Evolutionary conservation across 2,113 vertebrate species (phyloP).

Genomic region (Lagopus muta): DNA sequence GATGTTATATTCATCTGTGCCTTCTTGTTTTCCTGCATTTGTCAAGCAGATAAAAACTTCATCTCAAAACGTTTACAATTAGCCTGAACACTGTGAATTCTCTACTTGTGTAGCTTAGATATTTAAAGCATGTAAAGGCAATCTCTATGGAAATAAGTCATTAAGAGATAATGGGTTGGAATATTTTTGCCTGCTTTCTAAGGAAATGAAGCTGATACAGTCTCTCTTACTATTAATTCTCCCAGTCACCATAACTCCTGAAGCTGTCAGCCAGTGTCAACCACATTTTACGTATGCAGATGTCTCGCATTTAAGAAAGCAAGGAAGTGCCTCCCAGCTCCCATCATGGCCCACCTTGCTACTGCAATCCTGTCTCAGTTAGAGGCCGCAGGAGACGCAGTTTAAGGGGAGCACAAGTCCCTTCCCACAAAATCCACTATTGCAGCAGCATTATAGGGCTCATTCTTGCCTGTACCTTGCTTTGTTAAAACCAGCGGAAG

Average conservation of each 20-base stretch:
- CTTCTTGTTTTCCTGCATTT: conserved; percentile 11
- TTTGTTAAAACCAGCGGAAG: not conserved
- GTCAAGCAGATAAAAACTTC: not conserved
- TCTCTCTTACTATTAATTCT: not conserved
- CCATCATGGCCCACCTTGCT: not conserved
- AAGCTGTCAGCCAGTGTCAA: not conserved
- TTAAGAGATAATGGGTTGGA: conserved; percentile 10
- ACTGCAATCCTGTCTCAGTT: not conserved
- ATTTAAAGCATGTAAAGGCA: conserved; percentile 4
- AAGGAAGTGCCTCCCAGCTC: not conserved
- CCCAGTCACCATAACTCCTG: not conserved
- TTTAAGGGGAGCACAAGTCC: not conserved
- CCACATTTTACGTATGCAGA: not conserved
- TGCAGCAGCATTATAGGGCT: not conserved
- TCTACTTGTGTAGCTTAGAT: not conserved
- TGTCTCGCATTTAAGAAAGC: not conserved
- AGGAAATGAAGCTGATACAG: conserved; percentile 27
- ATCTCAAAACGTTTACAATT: not conserved
- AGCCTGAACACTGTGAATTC: not conserved
- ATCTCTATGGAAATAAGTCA: conserved; percentile 47
- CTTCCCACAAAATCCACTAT: not conserved
- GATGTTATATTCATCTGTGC: not conserved
- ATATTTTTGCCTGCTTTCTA: conserved; percentile 60
- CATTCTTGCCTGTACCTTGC: not conserved
- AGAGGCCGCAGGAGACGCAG: not conserved